Percentiles rank a stretch among this genome's conserved stretches.
These are phyloP conservation scores for Dissostichus mawsoni DNA, from an alignment of 2,113 vertebrate genomes.

Conservation along the genomic window DNA sequence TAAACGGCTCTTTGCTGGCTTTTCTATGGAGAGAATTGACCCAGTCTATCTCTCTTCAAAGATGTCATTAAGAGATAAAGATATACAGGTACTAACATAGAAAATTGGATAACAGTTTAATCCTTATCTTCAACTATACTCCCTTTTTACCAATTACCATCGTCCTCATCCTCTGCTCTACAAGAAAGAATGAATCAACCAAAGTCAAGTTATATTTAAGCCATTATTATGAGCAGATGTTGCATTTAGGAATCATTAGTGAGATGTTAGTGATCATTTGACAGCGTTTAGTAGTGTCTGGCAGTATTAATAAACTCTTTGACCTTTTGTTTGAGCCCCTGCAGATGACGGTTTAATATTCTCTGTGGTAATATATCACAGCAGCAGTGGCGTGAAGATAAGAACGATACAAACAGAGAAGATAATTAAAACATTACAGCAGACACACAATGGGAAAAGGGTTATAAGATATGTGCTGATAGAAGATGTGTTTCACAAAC, in stretches of 20 bases:
- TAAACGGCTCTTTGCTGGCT: no score
- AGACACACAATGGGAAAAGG: neutral
- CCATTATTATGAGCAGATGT: no score
- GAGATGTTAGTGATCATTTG: conserved; percentile 15
- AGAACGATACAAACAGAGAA: conserved; percentile 13
- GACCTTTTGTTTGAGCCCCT: conserved; percentile 31
- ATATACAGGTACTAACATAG: no score
- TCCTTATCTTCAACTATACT: no score
- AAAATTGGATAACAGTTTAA: no score
- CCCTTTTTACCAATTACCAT: no score
- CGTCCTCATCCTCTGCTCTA: no score
- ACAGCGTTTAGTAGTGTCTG: conserved; percentile 6
- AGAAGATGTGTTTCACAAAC: neutral
- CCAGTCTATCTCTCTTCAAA: no score
- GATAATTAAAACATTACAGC: conserved; percentile 25
- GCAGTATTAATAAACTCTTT: neutral
- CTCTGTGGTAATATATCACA: conserved; percentile 10
- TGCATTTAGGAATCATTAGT: neutral
- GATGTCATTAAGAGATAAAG: no score
- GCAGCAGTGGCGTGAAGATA: neutral
- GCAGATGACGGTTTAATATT: conserved; percentile 45
- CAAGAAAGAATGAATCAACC: no score
- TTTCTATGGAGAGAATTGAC: no score
- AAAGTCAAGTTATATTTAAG: neutral
- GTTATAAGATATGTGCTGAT: neutral